Percentiles rank a stretch among this genome's conserved stretches.
Conservation (phyloP, 1,140 invertebrate species). For the Penaeus vannamei region DNA sequence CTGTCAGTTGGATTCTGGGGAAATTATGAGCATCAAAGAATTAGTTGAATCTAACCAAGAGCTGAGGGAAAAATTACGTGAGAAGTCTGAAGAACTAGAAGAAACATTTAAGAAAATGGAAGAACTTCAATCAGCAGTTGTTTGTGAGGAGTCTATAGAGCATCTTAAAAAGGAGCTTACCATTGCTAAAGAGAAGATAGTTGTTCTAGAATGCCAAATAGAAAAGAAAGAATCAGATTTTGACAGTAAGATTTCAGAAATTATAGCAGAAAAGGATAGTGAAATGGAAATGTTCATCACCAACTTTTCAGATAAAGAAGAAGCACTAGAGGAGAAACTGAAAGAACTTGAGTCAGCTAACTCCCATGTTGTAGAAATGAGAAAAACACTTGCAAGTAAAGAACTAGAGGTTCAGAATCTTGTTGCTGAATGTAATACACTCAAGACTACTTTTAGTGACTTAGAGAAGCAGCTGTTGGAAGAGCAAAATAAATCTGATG, state of each 20-base stretch:
- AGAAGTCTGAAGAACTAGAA: constrained; percentile 24
- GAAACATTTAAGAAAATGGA: not conserved
- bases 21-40: not conserved
- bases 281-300: constrained; percentile 47
- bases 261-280: constrained; percentile 49
- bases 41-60: not conserved
- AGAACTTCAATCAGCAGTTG: not conserved
- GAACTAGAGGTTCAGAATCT: constrained; percentile 21
- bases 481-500: not conserved
- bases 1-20: no score
- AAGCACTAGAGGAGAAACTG: constrained; percentile 36
- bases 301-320: constrained; percentile 53
- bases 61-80: not conserved
- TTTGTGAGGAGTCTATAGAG: not conserved
- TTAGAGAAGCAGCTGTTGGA: not conserved
- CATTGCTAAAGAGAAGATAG: constrained; percentile 5
- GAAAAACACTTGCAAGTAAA: constrained; percentile 4
- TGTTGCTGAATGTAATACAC: not conserved
- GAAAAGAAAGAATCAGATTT: not conserved
- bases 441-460: constrained; percentile 12
- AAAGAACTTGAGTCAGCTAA: not conserved
- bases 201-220: not conserved
- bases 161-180: not conserved
- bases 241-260: constrained; percentile 14
- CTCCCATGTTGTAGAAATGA: not conserved